A percentile compares a stretch with the other conserved stretches of the same genome.
These are phyloP conservation scores for Podiceps cristatus DNA, from an alignment of 2,113 vertebrate genomes.

Conservation along the genomic window DNA sequence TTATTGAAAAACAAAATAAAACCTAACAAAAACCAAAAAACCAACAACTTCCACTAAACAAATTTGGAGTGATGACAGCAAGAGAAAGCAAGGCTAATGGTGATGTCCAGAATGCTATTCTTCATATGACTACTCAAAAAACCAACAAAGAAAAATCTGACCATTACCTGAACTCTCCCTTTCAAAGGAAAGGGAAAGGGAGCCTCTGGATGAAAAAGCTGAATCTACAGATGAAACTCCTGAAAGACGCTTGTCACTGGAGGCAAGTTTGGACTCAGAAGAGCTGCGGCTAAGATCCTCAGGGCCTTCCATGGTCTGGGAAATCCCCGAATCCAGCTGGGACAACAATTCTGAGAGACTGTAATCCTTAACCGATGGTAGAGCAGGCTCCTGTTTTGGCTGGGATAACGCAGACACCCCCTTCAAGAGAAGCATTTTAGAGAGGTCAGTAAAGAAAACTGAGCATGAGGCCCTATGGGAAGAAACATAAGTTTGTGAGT, in stretches of 20 bases:
- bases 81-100: neutral
- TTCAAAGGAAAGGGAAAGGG: constrained; percentile 93
- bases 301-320: constrained; percentile 86
- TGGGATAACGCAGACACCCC: constrained; percentile 44
- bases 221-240: constrained; percentile 97
- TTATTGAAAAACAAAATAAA: too few relatives aligned
- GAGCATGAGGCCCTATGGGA: neutral
- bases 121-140: neutral
- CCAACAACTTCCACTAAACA: neutral
- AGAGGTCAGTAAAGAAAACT: neutral
- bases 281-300: constrained; percentile 86
- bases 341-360: constrained; percentile 92
- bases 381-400: constrained; percentile 77
- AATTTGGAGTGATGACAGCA: constrained; percentile 7
- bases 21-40: too few relatives aligned
- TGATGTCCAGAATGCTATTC: neutral
- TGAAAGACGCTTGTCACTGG: constrained; percentile 89
- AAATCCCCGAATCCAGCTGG: constrained; percentile 94
- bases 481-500: neutral
- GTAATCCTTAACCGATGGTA: constrained; percentile 88
- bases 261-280: constrained; percentile 84
- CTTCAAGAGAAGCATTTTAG: constrained; percentile 60
- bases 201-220: constrained; percentile 96
- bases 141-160: constrained; percentile 47
- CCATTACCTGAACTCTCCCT: constrained; percentile 87